phyloP scores from a whole-genome alignment of 2,113 vertebrate genomes.

The Strix uralensis region DNA sequence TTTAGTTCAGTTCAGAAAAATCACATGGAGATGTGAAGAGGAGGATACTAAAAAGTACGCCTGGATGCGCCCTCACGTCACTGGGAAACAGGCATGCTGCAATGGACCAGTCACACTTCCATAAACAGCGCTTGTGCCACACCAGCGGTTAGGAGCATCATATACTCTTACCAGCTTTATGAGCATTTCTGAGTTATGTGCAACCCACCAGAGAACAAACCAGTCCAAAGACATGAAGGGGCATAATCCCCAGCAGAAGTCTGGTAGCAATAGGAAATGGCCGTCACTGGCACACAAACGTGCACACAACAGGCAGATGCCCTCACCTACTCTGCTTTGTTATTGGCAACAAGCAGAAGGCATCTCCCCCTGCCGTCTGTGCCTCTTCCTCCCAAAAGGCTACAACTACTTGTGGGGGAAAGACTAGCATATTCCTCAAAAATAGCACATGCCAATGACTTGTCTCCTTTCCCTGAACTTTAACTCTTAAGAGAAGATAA shows the following conservation, averaged over 20 bases:
- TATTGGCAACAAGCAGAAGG: not conserved
- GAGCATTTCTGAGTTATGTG: not conserved
- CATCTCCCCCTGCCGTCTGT: not conserved
- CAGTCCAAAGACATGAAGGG: not conserved
- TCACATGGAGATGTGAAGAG: not conserved
- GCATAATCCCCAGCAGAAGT: not conserved
- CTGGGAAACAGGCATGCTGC: not conserved
- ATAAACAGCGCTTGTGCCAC: fast-evolving
- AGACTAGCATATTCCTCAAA: not conserved
- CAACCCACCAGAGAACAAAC: not conserved
- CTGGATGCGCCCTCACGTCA: not conserved
- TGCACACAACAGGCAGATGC: not conserved
- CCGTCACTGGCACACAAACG: not conserved
- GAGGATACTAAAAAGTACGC: not conserved
- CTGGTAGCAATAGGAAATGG: not conserved
- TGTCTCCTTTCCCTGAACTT: not conserved
- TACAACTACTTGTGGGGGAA: not conserved
- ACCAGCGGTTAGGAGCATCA: fast-evolving
- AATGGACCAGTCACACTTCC: not conserved
- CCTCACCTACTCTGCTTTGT: not conserved
- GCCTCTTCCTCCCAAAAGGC: not conserved
- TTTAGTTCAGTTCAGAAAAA: conserved; percentile 9
- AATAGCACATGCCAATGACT: not conserved
- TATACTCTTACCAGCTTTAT: not conserved
- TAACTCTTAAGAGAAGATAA: not conserved